Evolutionary conservation across 2,888 invertebrate species (phyloP), one percentile per base, ranked within the genome.

Genomic region (Adelphocoris suturalis): DNA sequence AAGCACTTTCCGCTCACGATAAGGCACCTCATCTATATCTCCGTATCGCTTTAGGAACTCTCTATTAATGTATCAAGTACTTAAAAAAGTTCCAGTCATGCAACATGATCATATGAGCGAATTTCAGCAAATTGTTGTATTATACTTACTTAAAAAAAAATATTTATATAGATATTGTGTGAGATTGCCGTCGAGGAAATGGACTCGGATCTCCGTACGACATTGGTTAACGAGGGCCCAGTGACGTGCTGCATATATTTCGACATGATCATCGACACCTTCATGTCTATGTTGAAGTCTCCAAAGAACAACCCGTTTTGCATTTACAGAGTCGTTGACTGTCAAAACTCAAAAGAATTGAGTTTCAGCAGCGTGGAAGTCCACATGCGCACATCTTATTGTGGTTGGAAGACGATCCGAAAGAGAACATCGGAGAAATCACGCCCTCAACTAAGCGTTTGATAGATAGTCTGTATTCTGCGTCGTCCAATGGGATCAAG

Each of bases 331-430:
- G 91, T 91, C 9, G 4, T 86, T 27, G 57, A 93, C 91, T 91
- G 92, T 48, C n/a, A n/a, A n/a, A n/a, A 93, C 91, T 93, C 27
- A 80, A 80, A 46, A 16, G 80, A 19, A 80, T 80, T 9, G 80
- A 80, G 23, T 80, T 94, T 86, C 93, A 0, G n/a, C n/a, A n/a
- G n/a, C n/a, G n/a, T n/a, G n/a, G n/a, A n/a, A n/a, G n/a, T n/a
- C n/a, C n/a, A n/a, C 93, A 93, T 90, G 93, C 93, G 11, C 93
- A 93, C 75, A 93, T 93, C 92, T 92, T 93, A 55, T 3, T 93
- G 91, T 94, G 93, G 93, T 92, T 93, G 14, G 91, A 93, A 81
- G 75, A 93, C 80, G 93, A 92, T 76, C 93, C 93, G 23, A 92
- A n/a, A 7, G 68, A 68, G 19, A 92, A 28, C 5, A 16, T 80